phyloP scores from a whole-genome alignment of 2,888 invertebrate species.

The Scaptomyza tumidula region DNA sequence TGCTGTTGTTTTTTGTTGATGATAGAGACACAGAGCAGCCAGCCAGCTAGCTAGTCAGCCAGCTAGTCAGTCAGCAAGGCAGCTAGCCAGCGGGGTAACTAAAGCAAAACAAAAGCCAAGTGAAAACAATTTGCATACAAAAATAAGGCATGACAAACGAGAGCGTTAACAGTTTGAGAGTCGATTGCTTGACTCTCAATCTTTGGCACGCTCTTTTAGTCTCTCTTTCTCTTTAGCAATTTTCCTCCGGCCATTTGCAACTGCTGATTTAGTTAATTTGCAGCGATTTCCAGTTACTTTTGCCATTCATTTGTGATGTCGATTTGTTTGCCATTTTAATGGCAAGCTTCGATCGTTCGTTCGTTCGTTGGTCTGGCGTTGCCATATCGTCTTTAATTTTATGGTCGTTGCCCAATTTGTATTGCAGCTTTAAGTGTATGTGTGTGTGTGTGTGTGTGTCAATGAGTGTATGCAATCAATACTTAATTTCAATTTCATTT shows the following conservation, averaged over 20 bases:
- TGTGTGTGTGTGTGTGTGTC: constrained; percentile 10
- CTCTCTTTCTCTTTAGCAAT: constrained; percentile 9
- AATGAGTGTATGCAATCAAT: constrained; percentile 65
- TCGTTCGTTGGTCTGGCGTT: constrained; percentile 25
- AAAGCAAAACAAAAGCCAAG: constrained; percentile 20
- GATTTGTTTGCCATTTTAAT: constrained; percentile 48
- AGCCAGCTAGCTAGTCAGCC: neutral
- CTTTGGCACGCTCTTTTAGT: constrained; percentile 2
- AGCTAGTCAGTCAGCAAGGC: neutral
- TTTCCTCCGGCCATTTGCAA: constrained; percentile 33
- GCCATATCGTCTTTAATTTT: constrained; percentile 58
- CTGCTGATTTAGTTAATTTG: constrained; percentile 64
- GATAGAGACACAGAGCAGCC: neutral
- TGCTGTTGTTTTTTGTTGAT: constrained; percentile 10
- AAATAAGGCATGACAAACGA: constrained; percentile 33
- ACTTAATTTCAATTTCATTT: constrained; percentile 71
- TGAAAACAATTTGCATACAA: constrained; percentile 31
- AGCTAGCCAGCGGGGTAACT: constrained; percentile 8
- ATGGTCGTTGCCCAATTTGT: constrained; percentile 53
- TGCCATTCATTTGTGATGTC: constrained; percentile 48
- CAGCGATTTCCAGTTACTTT: constrained; percentile 57
- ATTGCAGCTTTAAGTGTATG: constrained; percentile 19
- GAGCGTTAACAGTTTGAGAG: constrained; percentile 28
- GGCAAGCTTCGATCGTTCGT: constrained; percentile 26
- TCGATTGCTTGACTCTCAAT: neutral